Base-by-base conservation (phyloP, 53 echinoderm and acorn worm genomes). In the Paracentrotus lividus region DNA sequence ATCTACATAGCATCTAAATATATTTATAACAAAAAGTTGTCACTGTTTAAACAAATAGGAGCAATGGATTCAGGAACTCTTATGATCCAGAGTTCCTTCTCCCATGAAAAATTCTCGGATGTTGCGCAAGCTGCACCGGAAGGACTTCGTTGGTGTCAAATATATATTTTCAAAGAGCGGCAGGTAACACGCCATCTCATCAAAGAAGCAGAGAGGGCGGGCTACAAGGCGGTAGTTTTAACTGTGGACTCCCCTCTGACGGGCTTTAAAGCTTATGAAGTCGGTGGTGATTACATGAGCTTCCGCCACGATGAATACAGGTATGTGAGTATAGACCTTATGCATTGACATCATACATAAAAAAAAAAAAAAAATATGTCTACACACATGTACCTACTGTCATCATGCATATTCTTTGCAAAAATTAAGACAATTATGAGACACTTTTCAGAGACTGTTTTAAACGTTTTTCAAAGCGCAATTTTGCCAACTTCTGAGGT, bases 151-250 rank as follows among this genome's bases (percentile, higher is more conserved):
- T 86, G 86, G 86, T 55, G 34, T 33, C 86, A 86, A 21, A 14
- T 86, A 0, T 86, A 86, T 56, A 54, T 86, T 27, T 86, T 53
- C 20, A 52, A 54, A 47, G 86, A 86, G 18, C 86, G 86, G 6
- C 86, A 34, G 56, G 86, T 86, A 34, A 86, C 86, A 18, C 33
- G 8, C 6, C 86, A 86, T 47, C 54, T 86, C n/a, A 86, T 86
- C 55, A 52, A 56, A 34, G 56, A 86, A 53, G 86, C 56, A 20
- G 86, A 86, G 38, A 56, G 56, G 86, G 54, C 33, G 34, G 86
- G 86, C 56, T 86, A 54, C 27, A 53, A 56, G 34, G 86, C 86
- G 1, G 34, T 86, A 6, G 86, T 86, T 56, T 20, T 86, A 18
- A 86, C 86, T 8, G 32, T 86, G 15, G 86, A 86, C 36, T 86